These are phyloP conservation scores for Pectinophora gossypiella DNA, from an alignment of 1,140 invertebrate species.

Conservation along the genomic window DNA sequence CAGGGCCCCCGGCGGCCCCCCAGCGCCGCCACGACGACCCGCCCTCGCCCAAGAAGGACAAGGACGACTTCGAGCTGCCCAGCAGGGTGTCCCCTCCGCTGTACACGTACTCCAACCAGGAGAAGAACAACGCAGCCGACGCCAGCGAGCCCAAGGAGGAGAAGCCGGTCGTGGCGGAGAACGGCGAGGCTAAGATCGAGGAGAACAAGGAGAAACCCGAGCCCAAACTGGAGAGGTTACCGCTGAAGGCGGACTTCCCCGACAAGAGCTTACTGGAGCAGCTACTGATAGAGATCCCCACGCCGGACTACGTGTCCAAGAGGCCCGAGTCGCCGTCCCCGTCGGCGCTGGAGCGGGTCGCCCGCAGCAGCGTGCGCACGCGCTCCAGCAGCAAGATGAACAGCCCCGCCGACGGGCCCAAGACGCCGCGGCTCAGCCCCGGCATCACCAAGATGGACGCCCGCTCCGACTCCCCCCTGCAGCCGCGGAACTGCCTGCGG, in stretches of 20 bases:
- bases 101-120: conserved; percentile 86
- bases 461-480: conserved; percentile 65
- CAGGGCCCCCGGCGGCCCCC: conserved; percentile 17
- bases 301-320: conserved; percentile 76
- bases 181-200: conserved; percentile 36
- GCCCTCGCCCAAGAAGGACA: conserved; percentile 42
- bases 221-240: conserved; percentile 47
- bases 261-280: conserved; percentile 84
- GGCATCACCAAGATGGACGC: conserved; percentile 56
- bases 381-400: conserved; percentile 83
- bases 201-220: conserved; percentile 38
- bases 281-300: conserved; percentile 86
- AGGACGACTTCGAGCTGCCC: conserved; percentile 78
- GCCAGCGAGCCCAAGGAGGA: conserved; percentile 35
- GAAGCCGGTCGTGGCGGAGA: conserved; percentile 40
- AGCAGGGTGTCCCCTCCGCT: conserved; percentile 82
- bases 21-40: conserved; percentile 6
- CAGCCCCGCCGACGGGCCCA: conserved; percentile 80
- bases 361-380: conserved; percentile 77
- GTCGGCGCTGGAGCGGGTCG: conserved; percentile 58
- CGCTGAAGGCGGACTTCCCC: conserved; percentile 70
- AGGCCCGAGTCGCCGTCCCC: conserved; percentile 71
- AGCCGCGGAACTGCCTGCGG: conserved; percentile 51
- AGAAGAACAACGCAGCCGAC: conserved; percentile 65
- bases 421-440: conserved; percentile 79